Base-by-base conservation (phyloP, 2,888 invertebrate genomes). In the Antheraea yamamai region DNA sequence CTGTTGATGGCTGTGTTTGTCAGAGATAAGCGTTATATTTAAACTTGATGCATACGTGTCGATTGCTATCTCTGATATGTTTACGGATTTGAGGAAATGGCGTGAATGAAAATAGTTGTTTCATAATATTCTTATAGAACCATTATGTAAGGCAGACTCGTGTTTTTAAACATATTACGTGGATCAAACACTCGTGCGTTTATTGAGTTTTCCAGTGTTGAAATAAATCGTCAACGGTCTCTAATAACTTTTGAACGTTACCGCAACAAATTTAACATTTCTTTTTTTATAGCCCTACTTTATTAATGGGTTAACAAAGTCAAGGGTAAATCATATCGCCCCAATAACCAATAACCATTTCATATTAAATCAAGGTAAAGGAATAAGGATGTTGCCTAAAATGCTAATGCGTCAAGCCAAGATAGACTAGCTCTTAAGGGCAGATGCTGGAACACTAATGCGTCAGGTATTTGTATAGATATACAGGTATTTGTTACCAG, bases 1-100 rank as follows among this genome's bases (percentile, higher is more conserved):
- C 90, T 94, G 94, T 82, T 84, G 89, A 90, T 87, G 89, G 84
- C 88, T 89, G 82, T 89, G 85, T 87, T 84, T 83, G 80, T 75
- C 73, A 70, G 52, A 70, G 70, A 70, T 70, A 70, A 70, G 39
- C 70, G 39, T 75, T 47, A 75, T 75, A 71, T 72, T 26, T 61
- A 75, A 71, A 64, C 72, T 61, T 75, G 71, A 75, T 75, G 74
- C 61, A 23, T 71, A 74, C 61, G 71, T 61, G 74, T 71, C 72
- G 74, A 75, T 75, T 71, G 72, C 74, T 70, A 71, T 70, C 68
- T 26, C 68, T 26, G 72, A 72, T 75, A 51, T 75, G 74, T 75
- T 75, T 75, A 72, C 74, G 23, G 52, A 72, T 61, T 61, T 72
- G 72, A 39, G 70, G 70, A 39, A 70, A 70, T 72, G 26, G 71